Evolutionary conservation across 2,888 invertebrate genomes (phyloP), one percentile per base, ranked within the genome.

Genomic region (Drosophila austrosaltans): DNA sequence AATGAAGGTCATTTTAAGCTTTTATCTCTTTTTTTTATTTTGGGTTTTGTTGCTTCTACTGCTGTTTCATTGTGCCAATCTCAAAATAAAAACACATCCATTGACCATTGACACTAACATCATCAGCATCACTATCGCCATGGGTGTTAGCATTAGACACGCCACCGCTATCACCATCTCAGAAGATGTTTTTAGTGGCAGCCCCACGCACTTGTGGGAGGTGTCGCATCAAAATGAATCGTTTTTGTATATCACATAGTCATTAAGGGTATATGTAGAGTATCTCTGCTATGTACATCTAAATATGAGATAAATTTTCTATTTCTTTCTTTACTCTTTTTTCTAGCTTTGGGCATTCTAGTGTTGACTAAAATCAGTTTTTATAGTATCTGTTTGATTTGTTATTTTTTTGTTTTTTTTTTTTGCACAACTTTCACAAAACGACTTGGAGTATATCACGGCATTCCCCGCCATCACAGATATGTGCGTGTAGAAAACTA

Each of bases 1-100:
- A 79, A 78, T 81, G 86, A 87, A 87, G 86, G 86, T 81, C 81
- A 79, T 78, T 79, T 83, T 48, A 67, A 68, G 75, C 70, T 80
- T 85, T 77, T 86, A 76, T 81, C 69, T 82, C 58, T 65, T 73
- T 64, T 72, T 75, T 56, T 69, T 64, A 72, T 44, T 58, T 72
- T 16, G 48, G 57, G 53, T 60, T 72, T 66, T 71, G 82, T 69
- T 72, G 68, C 63, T 68, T 72, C 62, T 66, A 54, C 48, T 68
- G 39, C 16, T 53, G 25, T 58, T 65, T 65, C 22, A 53, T 59
- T 28, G 22, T 28, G 22, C 10, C 25, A 25, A 58, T 58, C 40
- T 25, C 1, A 36, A 63, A 39, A 53, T 10, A 16, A 12, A 63
- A 40, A 62, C 12, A 62, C 48, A 16, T 32, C 4, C 10, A 16